A percentile compares a stretch with the other conserved stretches of the same genome.
Evolutionary conservation across 1,140 invertebrate species (phyloP).

Genomic region (Cotesia vestalis): DNA sequence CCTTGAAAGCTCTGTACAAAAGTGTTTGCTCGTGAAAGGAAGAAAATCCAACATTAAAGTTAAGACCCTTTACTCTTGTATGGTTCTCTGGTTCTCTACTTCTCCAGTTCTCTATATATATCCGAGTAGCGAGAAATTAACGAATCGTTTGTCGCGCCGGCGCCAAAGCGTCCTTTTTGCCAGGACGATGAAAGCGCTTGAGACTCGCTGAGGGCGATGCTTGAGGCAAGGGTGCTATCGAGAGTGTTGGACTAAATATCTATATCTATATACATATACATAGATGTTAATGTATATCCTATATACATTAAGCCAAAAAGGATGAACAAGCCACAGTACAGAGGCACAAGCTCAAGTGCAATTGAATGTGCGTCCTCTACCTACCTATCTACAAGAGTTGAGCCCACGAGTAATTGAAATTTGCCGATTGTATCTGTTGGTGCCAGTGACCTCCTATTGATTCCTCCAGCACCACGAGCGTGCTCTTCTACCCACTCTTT

Average conservation of each 20-base stretch:
- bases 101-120: no score
- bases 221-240: constrained; percentile 23
- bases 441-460: constrained; percentile 67
- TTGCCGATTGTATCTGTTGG: constrained; percentile 63
- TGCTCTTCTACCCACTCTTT: constrained; percentile 20
- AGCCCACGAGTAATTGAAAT: constrained; percentile 50
- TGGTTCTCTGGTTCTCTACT: no score
- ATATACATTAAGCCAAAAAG: background rate
- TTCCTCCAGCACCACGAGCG: constrained; percentile 48
- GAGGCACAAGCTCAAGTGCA: constrained; percentile 11
- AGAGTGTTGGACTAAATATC: background rate
- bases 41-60: constrained; percentile 12
- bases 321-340: constrained; percentile 26
- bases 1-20: constrained; percentile 16
- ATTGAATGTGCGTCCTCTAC: constrained; percentile 30
- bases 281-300: no score
- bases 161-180: constrained; percentile 15
- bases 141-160: constrained; percentile 22
- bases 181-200: constrained; percentile 27
- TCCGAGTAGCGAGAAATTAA: constrained; percentile 20
- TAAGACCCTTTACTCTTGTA: background rate
- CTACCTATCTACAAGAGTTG: background rate
- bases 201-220: constrained; percentile 14
- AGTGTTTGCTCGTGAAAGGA: constrained; percentile 13
- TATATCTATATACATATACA: background rate